These are phyloP conservation scores for Ophion ventricosus DNA, from an alignment of 2,888 invertebrate species.

Conservation along the genomic window DNA sequence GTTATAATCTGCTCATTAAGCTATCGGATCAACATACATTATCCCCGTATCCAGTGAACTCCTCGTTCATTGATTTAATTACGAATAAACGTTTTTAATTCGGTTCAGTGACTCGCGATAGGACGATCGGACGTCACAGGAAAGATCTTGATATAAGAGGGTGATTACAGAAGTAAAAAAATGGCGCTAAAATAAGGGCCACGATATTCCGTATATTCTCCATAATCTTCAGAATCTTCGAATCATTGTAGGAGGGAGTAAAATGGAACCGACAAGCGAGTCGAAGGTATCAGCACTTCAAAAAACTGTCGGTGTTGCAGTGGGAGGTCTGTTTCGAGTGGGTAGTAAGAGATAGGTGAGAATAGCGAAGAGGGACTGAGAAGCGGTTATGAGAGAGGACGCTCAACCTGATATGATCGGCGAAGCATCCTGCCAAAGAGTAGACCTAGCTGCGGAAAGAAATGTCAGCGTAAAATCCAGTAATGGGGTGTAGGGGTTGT, in stretches of 20 bases:
- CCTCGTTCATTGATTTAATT: background rate
- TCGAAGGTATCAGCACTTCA: background rate
- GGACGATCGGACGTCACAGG: background rate
- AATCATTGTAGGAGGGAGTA: background rate
- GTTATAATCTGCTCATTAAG: constrained; percentile 40
- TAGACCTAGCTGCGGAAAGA: constrained; percentile 67
- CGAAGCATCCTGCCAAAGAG: constrained; percentile 59
- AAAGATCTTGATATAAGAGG: background rate
- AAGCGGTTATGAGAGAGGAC: background rate
- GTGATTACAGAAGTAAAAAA: background rate
- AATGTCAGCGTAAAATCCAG: constrained; percentile 77
- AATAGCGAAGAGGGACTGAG: background rate
- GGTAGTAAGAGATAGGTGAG: constrained; percentile 1
- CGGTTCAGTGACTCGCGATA: no score
- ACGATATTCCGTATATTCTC: background rate
- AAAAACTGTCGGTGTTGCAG: background rate
- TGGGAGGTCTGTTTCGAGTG: background rate
- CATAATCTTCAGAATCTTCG: background rate
- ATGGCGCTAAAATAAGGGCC: no score
- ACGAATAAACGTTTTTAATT: background rate
- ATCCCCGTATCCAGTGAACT: background rate
- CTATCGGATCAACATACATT: background rate
- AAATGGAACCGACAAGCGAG: background rate
- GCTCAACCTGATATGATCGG: constrained; percentile 57
- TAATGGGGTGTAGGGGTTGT: constrained; percentile 47